Base-by-base conservation (phyloP, 2,113 vertebrate genomes). In the Malaclemys terrapin region DNA sequence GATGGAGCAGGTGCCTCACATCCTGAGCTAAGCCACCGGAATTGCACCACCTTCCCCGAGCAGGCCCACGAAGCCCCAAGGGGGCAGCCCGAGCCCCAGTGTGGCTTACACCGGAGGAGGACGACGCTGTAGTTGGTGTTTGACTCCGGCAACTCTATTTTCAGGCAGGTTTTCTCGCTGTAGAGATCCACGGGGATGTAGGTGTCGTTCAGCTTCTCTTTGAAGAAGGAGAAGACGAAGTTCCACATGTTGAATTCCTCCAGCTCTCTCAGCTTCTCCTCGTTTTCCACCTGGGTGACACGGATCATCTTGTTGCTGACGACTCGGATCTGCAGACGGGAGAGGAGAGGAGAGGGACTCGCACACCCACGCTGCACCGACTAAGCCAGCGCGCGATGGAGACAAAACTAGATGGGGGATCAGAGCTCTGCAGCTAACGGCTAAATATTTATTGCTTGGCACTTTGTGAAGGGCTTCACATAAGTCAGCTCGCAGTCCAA, bases 141-240 rank as follows among this genome's bases (percentile, higher is more conserved):
- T 0, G 79, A 8, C 47, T 98, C 98, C 69, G 97, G 91, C 72
- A 99, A 98, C 35, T 99, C 98, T 0, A 99, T 98, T 89, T 98
- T 98, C 92, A 99, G 98, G 97, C 99, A 99, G 24, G 98, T 99
- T 97, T 99, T 99, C 79, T 97, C 98, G 97, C 97, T 99, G 97
- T 99, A 99, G 9, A 99, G 97, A 85, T 97, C 98, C 94, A 99
- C 95, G 2, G 98, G 98, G 47, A 99, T 98, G 80, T 98, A 98
- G 78, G 99, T 99, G 90, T 99, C 98, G 45, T 99, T 99, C 91
- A 99, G 98, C 79, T 98, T 98, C 91, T 99, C 99, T 29, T 97
- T 98, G 82, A 99, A 95, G 84, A 99, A 98, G 57, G 98, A 97
- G 84, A 98, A 98, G 27, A 99, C 4, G 29, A 98, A 86, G 35